Conservation (phyloP, 2,888 invertebrate genomes). For the Eurytoma californica region DNA sequence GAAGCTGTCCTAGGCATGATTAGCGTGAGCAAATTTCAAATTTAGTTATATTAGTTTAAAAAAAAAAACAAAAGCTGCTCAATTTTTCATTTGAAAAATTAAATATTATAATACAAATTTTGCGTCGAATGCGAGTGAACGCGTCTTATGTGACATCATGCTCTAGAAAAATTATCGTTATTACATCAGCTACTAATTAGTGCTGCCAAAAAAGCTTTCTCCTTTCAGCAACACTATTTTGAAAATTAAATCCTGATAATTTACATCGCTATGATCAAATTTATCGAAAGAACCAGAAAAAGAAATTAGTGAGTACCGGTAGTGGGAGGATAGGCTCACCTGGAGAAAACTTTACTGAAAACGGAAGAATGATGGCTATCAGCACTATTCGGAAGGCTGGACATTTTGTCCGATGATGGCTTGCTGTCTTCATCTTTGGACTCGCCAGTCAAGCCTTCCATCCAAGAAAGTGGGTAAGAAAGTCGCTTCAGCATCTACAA, state of each 20-base stretch:
- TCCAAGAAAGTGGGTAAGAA: conserved; percentile 93
- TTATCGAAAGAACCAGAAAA: conserved; percentile 31
- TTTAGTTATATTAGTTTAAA: conserved; percentile 6
- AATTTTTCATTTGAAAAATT: conserved; percentile 10
- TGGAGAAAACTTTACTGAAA: conserved; percentile 94
- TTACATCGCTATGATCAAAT: conserved; percentile 14
- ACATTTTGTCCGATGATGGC: conserved; percentile 77
- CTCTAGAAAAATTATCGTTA: conserved; percentile 39
- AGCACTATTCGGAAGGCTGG: conserved; percentile 79
- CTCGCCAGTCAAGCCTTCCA: conserved; percentile 90
- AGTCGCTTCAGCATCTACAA: conserved; percentile 91
- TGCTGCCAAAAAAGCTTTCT: conserved; percentile 40
- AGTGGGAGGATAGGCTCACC: conserved; percentile 76
- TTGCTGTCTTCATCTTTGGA: conserved; percentile 78
- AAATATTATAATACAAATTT: conserved; percentile 10
- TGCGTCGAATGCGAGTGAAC: conserved; percentile 41
- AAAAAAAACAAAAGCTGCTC: conserved; percentile 6
- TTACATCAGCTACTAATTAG: conserved; percentile 30
- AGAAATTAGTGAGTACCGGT: not conserved
- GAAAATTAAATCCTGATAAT: conserved; percentile 27
- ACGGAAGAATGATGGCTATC: conserved; percentile 84
- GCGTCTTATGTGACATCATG: conserved; percentile 43
- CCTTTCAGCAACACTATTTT: conserved; percentile 38
- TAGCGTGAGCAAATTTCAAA: conserved; percentile 35
- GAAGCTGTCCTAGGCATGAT: conserved; percentile 49